A percentile compares a stretch with the other conserved stretches of the same genome.
These are phyloP conservation scores for Naso thynnoides DNA, from an alignment of 2,797 vertebrate species.

Conservation along the genomic window DNA sequence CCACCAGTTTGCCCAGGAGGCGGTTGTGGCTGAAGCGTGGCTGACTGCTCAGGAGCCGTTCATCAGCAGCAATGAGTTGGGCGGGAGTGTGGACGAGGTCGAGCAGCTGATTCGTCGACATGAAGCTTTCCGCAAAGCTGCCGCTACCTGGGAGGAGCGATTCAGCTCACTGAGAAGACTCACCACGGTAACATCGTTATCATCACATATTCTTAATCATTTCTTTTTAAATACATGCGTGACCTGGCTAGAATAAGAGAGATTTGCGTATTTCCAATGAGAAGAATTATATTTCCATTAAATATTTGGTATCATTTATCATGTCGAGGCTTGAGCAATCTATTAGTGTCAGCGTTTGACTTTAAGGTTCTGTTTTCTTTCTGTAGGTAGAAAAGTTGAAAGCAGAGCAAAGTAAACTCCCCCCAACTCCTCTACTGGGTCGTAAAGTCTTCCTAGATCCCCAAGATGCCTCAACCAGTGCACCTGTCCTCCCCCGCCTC, in stretches of 20 bases:
- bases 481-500: slow-evolving; percentile 81
- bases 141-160: slow-evolving; percentile 93
- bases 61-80: slow-evolving; percentile 91
- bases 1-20: slow-evolving; percentile 97
- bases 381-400: slow-evolving; percentile 92
- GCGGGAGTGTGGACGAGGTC: slow-evolving; percentile 94
- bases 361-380: slow-evolving; percentile 6
- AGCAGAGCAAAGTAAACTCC: slow-evolving; percentile 91
- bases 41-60: slow-evolving; percentile 93
- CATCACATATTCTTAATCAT: too few species aligned
- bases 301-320: neutral
- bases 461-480: slow-evolving; percentile 75
- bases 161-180: slow-evolving; percentile 95
- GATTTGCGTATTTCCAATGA: too few species aligned
- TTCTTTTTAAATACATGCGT: too few species aligned
- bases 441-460: slow-evolving; percentile 93
- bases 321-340: neutral
- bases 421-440: slow-evolving; percentile 91
- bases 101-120: slow-evolving; percentile 95
- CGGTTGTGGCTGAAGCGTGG: slow-evolving; percentile 96
- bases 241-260: too few species aligned
- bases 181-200: slow-evolving; percentile 86
- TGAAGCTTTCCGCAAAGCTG: slow-evolving; percentile 94
- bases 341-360: neutral
- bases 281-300: too few species aligned